phyloP scores from a whole-genome alignment of 2,888 invertebrate species.

The Andrena haemorrhoa region DNA sequence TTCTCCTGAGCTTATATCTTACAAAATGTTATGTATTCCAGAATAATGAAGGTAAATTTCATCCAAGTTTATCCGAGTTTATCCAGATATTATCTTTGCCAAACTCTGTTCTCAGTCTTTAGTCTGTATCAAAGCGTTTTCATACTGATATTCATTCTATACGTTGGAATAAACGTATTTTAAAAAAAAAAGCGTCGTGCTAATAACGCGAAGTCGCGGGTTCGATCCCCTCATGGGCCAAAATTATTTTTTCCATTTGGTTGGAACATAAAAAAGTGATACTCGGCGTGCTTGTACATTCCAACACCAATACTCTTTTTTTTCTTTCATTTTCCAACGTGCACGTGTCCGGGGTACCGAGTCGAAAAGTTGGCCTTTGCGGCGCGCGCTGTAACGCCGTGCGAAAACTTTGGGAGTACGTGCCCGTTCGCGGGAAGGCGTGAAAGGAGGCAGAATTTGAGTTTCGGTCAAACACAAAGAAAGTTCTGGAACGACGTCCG shows the following conservation, averaged over 20 bases:
- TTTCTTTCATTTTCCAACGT: constrained; percentile 17
- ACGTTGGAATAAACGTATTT: too few species aligned
- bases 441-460: constrained; percentile 63
- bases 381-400: constrained; percentile 30
- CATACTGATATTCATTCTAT: too few species aligned
- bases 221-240: constrained; percentile 71
- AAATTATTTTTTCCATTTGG: not conserved
- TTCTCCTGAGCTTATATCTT: not conserved
- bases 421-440: constrained; percentile 46
- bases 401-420: constrained; percentile 54
- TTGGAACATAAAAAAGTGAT: not conserved
- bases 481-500: constrained; percentile 62
- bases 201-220: constrained; percentile 84
- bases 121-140: too few species aligned
- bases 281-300: not conserved
- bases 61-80: too few species aligned
- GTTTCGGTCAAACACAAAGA: constrained; percentile 54
- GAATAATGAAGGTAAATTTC: not conserved
- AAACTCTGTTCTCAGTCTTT: too few species aligned
- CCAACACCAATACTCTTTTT: constrained; percentile 3
- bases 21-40: not conserved
- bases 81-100: too few species aligned
- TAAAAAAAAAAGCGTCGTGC: constrained; percentile 79
- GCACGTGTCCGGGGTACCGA: constrained; percentile 43
- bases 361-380: constrained; percentile 47